phyloP scores from a whole-genome alignment of 2,888 invertebrate genomes.

The Asteroscopus sphinx region DNA sequence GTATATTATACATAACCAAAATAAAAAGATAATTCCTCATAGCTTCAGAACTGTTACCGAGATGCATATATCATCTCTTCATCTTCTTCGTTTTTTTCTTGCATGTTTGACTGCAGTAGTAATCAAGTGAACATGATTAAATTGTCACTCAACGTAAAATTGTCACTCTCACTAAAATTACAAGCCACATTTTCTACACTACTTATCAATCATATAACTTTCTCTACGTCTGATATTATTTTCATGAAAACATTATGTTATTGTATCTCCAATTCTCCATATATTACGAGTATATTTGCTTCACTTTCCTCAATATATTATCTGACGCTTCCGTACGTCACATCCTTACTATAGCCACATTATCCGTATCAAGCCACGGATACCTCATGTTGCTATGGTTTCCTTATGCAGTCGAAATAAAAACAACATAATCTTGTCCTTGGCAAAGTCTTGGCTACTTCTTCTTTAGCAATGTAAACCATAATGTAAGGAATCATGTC shows the following conservation, averaged over 20 bases:
- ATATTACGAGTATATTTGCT: constrained; percentile 12
- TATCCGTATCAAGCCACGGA: constrained; percentile 5
- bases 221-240: constrained; percentile 1
- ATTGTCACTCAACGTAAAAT: not conserved
- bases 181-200: not conserved
- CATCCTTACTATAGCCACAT: constrained; percentile 5
- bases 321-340: constrained; percentile 15
- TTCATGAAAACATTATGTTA: not conserved
- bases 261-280: constrained; percentile 17
- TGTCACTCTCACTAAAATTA: not conserved
- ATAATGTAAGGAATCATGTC: too few species aligned
- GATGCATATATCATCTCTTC: too few species aligned
- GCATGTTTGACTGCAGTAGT: too few species aligned
- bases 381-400: not conserved
- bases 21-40: too few species aligned
- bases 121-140: too few species aligned
- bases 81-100: too few species aligned
- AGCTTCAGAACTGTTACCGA: too few species aligned
- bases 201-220: not conserved
- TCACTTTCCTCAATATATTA: constrained; percentile 42
- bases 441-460: too few species aligned
- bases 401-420: not conserved
- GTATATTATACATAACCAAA: too few species aligned
- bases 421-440: not conserved
- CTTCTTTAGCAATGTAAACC: too few species aligned